Conservation (phyloP, 2,113 vertebrate species). For the Thunnus maccoyii region DNA sequence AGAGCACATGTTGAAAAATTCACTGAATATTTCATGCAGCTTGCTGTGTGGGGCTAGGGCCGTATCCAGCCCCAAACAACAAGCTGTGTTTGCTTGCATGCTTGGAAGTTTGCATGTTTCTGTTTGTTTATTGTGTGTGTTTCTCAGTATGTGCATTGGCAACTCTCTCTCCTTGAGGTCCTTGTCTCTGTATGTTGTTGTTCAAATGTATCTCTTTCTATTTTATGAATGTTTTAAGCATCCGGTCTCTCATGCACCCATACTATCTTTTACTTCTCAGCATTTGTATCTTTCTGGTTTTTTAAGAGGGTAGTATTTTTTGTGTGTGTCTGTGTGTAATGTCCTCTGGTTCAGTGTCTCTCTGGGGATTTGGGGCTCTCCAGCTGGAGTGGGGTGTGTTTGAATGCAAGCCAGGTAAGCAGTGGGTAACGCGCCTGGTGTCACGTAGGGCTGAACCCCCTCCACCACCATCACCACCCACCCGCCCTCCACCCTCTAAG, state of each 20-base stretch:
- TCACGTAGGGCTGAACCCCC: slow-evolving; percentile 28
- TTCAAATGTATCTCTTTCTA: background rate
- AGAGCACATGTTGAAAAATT: slow-evolving; percentile 84
- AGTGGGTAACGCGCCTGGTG: slow-evolving; percentile 23
- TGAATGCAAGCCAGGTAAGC: slow-evolving; percentile 50
- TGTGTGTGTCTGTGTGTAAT: slow-evolving; percentile 23
- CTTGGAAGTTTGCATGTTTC: slow-evolving; percentile 17
- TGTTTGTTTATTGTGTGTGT: slow-evolving; percentile 13
- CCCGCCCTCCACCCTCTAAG: background rate
- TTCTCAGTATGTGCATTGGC: background rate
- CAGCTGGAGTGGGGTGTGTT: slow-evolving; percentile 47
- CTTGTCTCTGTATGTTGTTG: background rate
- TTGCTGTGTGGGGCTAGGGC: slow-evolving; percentile 59
- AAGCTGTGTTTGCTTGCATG: background rate
- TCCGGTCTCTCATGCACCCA: background rate
- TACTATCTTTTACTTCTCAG: background rate
- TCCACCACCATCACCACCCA: background rate
- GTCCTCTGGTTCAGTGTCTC: slow-evolving; percentile 27
- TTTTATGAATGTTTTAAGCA: background rate
- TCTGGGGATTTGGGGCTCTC: slow-evolving; percentile 35
- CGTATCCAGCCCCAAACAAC: background rate
- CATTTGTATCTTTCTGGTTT: background rate
- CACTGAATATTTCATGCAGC: slow-evolving; percentile 85
- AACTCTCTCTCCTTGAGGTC: background rate
- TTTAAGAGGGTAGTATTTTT: background rate